phyloP scores from a whole-genome alignment of 1,140 invertebrate species.

The Mactra quadrangularis region DNA sequence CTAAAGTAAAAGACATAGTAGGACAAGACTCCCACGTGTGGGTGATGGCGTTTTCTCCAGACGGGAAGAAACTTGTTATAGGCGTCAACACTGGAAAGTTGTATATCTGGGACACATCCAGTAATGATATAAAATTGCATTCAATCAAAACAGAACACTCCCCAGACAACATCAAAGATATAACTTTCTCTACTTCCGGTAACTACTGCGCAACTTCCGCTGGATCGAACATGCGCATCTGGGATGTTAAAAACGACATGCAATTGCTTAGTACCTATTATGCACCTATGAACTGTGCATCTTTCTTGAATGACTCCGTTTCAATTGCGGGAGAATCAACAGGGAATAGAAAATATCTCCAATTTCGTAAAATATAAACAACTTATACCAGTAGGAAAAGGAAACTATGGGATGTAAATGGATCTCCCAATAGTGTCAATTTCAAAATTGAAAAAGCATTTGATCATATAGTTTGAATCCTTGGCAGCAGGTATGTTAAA shows the following conservation, averaged over 20 bases:
- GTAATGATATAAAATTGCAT: background rate
- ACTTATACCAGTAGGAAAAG: no score
- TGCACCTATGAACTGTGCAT: constrained; percentile 44
- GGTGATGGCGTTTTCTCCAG: constrained; percentile 30
- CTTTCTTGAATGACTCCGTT: constrained; percentile 25
- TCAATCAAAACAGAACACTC: constrained; percentile 7
- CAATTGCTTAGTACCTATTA: constrained; percentile 29
- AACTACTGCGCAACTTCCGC: constrained; percentile 39
- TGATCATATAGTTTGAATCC: no score
- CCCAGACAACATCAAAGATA: constrained; percentile 48
- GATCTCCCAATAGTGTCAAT: no score
- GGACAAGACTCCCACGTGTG: constrained; percentile 3
- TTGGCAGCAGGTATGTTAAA: no score
- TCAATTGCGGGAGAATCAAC: constrained; percentile 44
- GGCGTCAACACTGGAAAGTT: constrained; percentile 23
- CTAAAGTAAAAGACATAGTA: background rate
- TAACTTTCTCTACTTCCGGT: constrained; percentile 48
- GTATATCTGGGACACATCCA: constrained; percentile 38
- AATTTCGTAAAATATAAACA: constrained; percentile 37
- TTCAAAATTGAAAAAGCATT: no score
- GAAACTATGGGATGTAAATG: no score
- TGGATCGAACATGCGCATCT: constrained; percentile 46
- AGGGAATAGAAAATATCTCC: constrained; percentile 25
- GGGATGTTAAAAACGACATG: constrained; percentile 41
- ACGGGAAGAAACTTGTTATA: constrained; percentile 35